Conservation (phyloP, 2,113 vertebrate genomes). For the Phylloscopus whistleri region DNA sequence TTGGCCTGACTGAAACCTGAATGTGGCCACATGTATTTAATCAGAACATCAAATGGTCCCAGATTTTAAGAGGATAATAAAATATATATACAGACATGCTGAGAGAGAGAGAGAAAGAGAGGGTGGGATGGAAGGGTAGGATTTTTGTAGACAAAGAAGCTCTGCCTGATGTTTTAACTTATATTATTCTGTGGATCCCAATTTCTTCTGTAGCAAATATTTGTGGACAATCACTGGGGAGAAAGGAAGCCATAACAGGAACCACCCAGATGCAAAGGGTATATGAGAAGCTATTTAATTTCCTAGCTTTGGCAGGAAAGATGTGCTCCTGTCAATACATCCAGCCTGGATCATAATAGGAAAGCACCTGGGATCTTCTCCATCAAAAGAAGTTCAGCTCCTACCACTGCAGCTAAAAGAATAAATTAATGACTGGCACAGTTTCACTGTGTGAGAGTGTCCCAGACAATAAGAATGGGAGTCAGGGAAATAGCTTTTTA, state of each 20-base stretch:
- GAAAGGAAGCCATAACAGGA: background rate
- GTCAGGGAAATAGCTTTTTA: background rate
- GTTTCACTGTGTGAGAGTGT: background rate
- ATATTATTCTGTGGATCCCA: background rate
- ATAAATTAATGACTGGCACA: background rate
- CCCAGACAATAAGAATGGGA: background rate
- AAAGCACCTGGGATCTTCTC: background rate
- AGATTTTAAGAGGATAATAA: constrained; percentile 9
- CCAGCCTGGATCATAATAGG: background rate
- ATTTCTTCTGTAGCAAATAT: background rate
- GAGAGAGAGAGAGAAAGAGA: background rate
- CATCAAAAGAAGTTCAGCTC: background rate
- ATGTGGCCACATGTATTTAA: background rate
- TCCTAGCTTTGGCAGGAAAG: background rate
- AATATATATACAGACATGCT: background rate
- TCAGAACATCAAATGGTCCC: background rate
- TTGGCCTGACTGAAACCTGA: constrained; percentile 14
- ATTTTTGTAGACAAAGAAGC: background rate
- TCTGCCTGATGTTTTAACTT: background rate
- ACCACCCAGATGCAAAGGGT: background rate
- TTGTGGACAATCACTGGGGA: background rate
- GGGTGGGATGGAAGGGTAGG: background rate
- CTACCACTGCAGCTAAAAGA: background rate
- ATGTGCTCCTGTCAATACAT: background rate
- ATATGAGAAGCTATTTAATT: background rate